These are phyloP conservation scores for Gymnothorax reevesii DNA, from an alignment of 2,797 vertebrate genomes.

Conservation along the genomic window DNA sequence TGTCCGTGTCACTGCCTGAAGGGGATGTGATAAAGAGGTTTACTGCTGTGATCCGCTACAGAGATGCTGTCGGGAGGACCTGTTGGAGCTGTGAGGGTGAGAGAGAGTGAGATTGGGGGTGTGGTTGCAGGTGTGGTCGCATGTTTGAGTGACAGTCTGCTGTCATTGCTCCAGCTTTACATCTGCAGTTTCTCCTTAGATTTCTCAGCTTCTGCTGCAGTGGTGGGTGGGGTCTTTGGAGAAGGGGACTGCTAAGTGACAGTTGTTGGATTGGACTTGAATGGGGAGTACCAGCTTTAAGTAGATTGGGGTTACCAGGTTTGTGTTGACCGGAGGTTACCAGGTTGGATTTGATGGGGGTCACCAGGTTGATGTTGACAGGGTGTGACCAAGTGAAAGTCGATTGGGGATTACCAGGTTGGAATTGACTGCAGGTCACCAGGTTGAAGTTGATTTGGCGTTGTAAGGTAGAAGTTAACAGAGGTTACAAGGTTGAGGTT, in stretches of 20 bases:
- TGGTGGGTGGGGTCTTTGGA: background rate
- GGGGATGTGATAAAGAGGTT: background rate
- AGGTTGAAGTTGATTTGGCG: too few species aligned
- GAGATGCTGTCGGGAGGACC: slow-evolving; percentile 52
- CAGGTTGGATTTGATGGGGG: too few species aligned
- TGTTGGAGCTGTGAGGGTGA: slow-evolving; percentile 40
- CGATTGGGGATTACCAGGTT: background rate
- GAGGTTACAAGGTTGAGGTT: too few species aligned
- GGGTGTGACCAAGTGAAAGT: too few species aligned
- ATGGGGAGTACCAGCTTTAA: too few species aligned
- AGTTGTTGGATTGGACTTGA: too few species aligned
- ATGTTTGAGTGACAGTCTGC: slow-evolving; percentile 22
- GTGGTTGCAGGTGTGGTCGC: slow-evolving; percentile 32
- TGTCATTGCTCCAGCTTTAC: slow-evolving; percentile 21
- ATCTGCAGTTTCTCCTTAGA: background rate
- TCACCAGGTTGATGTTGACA: too few species aligned
- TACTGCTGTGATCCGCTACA: slow-evolving; percentile 57
- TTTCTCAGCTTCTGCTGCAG: background rate
- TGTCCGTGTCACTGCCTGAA: background rate
- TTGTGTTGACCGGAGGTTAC: too few species aligned
- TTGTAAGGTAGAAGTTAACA: too few species aligned
- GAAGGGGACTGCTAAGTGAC: too few species aligned
- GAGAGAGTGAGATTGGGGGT: slow-evolving; percentile 31
- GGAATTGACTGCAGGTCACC: too few species aligned
- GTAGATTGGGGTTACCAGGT: too few species aligned